These are phyloP conservation scores for Drosophila yakuba DNA, from an alignment of 1,140 invertebrate genomes.

Conservation along the genomic window DNA sequence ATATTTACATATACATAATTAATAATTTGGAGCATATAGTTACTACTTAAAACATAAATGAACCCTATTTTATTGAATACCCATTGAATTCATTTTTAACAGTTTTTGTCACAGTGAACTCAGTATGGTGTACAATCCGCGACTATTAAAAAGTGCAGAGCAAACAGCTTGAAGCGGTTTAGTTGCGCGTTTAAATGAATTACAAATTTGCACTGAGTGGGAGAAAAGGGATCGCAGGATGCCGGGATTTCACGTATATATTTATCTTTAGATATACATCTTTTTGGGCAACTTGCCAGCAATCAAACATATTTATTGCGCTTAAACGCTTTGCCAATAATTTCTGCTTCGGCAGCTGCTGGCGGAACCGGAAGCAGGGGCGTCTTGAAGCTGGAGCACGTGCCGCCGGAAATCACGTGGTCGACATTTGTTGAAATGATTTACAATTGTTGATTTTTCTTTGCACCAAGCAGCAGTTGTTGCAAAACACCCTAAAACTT, in stretches of 20 bases:
- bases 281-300: slow-evolving; percentile 66
- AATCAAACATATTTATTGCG: slow-evolving; percentile 79
- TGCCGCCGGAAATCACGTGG: slow-evolving; percentile 75
- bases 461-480: slow-evolving; percentile 48
- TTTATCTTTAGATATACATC: slow-evolving; percentile 23
- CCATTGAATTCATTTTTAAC: too few species aligned
- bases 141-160: slow-evolving; percentile 65
- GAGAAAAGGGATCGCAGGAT: slow-evolving; percentile 15
- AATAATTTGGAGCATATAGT: too few species aligned
- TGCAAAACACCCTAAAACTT: slow-evolving; percentile 11
- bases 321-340: slow-evolving; percentile 80
- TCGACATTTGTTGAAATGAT: slow-evolving; percentile 75
- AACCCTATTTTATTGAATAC: too few species aligned
- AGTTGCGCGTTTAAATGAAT: slow-evolving; percentile 61
- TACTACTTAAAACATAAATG: too few species aligned
- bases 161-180: slow-evolving; percentile 66
- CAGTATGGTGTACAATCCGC: slow-evolving; percentile 28
- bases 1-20: too few species aligned
- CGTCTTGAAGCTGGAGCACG: slow-evolving; percentile 54
- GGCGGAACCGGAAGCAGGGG: slow-evolving; percentile 1
- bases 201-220: slow-evolving; percentile 56
- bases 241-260: neutral
- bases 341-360: slow-evolving; percentile 65
- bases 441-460: slow-evolving; percentile 65
- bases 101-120: slow-evolving; percentile 17